Evolutionary conservation across 2,113 vertebrate genomes (phyloP).

Genomic region (Pangasianodon hypophthalmus): DNA sequence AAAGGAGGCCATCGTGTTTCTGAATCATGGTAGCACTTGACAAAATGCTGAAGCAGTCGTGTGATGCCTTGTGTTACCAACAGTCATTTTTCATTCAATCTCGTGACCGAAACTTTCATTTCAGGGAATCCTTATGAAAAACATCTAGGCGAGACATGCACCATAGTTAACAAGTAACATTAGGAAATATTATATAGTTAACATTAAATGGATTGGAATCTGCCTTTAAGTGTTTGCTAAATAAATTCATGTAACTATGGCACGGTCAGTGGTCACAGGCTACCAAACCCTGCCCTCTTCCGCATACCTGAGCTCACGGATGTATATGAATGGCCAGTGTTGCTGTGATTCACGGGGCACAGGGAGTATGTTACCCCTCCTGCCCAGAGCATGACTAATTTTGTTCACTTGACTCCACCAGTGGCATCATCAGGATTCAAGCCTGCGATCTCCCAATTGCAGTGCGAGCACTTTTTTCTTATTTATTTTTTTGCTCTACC

Average conservation of each 20-base stretch:
- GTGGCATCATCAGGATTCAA: background rate
- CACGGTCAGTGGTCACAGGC: background rate
- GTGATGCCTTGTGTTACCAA: background rate
- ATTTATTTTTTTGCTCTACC: background rate
- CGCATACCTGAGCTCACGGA: background rate
- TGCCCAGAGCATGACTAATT: background rate
- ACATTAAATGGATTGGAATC: background rate
- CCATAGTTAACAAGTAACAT: background rate
- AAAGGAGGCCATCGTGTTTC: background rate
- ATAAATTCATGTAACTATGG: background rate
- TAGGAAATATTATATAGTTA: background rate
- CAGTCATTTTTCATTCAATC: background rate
- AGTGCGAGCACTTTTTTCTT: too few relatives aligned
- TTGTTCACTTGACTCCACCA: background rate
- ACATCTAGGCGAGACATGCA: background rate
- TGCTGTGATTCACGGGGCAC: background rate
- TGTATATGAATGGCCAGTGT: too few relatives aligned
- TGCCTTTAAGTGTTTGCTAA: background rate
- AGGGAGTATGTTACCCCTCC: background rate
- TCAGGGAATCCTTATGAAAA: background rate
- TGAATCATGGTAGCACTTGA: background rate
- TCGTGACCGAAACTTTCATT: background rate
- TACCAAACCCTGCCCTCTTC: background rate
- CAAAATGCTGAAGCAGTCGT: background rate
- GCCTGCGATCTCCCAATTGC: background rate